Evolutionary conservation across 2,113 vertebrate species (phyloP).

Genomic region (Lepisosteus oculatus): DNA sequence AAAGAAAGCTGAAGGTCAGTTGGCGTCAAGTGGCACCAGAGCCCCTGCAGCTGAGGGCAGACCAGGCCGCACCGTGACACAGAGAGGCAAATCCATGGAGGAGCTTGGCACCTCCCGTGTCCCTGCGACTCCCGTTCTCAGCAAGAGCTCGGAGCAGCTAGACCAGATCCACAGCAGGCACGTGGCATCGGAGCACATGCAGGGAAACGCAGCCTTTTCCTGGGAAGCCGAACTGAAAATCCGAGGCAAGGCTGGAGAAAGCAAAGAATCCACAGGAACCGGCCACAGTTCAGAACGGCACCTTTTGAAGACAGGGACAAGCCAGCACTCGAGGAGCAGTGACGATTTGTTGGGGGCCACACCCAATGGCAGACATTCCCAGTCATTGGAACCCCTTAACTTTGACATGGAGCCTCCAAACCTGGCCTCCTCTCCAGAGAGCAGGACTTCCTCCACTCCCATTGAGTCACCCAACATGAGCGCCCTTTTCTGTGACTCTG

Average conservation of each 20-base stretch:
- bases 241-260: slow-evolving; percentile 29
- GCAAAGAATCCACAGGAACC: slow-evolving; percentile 30
- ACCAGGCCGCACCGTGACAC: slow-evolving; percentile 43
- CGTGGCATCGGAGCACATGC: slow-evolving; percentile 21
- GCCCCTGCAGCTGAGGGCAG: slow-evolving; percentile 25
- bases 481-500: slow-evolving; percentile 15
- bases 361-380: neutral
- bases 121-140: slow-evolving; percentile 42
- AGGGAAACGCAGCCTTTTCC: slow-evolving; percentile 22
- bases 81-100: slow-evolving; percentile 70
- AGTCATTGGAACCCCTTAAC: neutral
- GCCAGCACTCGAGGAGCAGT: slow-evolving; percentile 7
- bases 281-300: slow-evolving; percentile 35
- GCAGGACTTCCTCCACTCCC: slow-evolving; percentile 28
- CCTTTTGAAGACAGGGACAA: slow-evolving; percentile 35
- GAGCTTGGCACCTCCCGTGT: slow-evolving; percentile 50
- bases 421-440: slow-evolving; percentile 19
- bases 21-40: slow-evolving; percentile 13
- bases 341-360: slow-evolving; percentile 8
- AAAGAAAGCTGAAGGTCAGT: slow-evolving; percentile 24
- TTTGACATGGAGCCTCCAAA: slow-evolving; percentile 33
- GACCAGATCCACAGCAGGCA: slow-evolving; percentile 37
- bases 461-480: slow-evolving; percentile 22
- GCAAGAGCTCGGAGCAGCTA: slow-evolving; percentile 68
- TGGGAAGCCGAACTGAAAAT: neutral